A percentile compares a stretch with the other conserved stretches of the same genome.
Conservation (phyloP, 2,888 invertebrate species). For the Cryptus viduatorius region DNA sequence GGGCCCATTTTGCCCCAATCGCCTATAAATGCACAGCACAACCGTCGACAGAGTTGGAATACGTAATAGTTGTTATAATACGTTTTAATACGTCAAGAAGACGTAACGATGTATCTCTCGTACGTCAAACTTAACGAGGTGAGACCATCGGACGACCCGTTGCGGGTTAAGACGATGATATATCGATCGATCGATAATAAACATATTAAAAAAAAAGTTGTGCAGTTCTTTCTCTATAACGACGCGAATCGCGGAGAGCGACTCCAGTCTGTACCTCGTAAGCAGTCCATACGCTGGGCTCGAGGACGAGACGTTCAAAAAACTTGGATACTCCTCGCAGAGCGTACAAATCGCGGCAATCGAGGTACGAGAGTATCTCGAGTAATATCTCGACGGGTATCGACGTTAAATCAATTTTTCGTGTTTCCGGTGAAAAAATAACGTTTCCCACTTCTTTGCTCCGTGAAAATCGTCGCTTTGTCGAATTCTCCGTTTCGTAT, state of each 20-base stretch:
- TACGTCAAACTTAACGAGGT: conserved; percentile 30
- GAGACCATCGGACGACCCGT: conserved; percentile 10
- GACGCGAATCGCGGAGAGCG: not conserved
- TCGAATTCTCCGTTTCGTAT: conserved; percentile 25
- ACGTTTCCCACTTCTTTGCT: not conserved
- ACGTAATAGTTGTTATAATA: not conserved
- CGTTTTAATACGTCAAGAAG: not conserved
- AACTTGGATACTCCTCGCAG: conserved; percentile 73
- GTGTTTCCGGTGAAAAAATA: not conserved
- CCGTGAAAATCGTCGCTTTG: conserved; percentile 12
- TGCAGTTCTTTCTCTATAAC: not conserved
- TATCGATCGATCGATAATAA: conserved; percentile 13
- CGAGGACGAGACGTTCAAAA: conserved; percentile 72
- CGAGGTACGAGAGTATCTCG: conserved; percentile 76
- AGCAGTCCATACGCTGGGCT: conserved; percentile 75
- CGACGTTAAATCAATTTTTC: conserved; percentile 40
- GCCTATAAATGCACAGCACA: no score
- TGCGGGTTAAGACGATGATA: conserved; percentile 5
- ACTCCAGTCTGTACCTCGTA: conserved; percentile 74
- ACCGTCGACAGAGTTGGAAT: not conserved
- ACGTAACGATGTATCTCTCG: conserved; percentile 12
- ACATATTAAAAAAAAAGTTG: not conserved
- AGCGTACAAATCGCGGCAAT: conserved; percentile 72
- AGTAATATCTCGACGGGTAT: conserved; percentile 77
- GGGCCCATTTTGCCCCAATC: no score